Evolutionary conservation across 2,113 vertebrate genomes (phyloP), one percentile per base, ranked within the genome.

Genomic region (Onychorhynchus coronatus): DNA sequence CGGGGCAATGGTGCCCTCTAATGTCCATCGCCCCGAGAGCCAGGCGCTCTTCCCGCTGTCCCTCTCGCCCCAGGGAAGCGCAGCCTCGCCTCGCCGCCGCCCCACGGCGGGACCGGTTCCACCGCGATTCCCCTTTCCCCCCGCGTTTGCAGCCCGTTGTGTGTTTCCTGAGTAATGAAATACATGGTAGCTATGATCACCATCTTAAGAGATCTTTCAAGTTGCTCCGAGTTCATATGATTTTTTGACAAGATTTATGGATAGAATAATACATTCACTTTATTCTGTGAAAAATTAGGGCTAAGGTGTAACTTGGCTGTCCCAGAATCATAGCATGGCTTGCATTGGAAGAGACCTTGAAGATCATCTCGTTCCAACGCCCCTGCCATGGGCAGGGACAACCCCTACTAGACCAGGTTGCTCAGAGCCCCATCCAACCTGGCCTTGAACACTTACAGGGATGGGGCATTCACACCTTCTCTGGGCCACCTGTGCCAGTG

Each of bases 1-100:
- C 35, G 91, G 75, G 79, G 80, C 89, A 75, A 95, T 94, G 87
- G 89, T 95, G 96, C 97, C 97, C 97, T 91, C 97, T 97, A 93
- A 95, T 70, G 96, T 83, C 74, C 23, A 88, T 67, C 8, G 8
- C 23, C 27, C 30, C 9, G 5, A 27, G 44, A 49, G 41, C 15
- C 71, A 24, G 33, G 13, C 14, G 46, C 39, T 61, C 24, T 39
- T 33, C 25, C 21, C 19, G 27, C 3, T 30, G 3, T 9, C 37
- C 35, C 9, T 33, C 46, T 41, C 22, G 31, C 18, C 63, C 6
- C 35, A 6, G 84, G 17, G 72, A 5, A 50, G 58, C 66, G 30
- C 65, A 27, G 49, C 42, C 44, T 55, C 50, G 39, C 28, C 59
- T 42, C 33, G 17, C 70, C 41, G 14, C n/a, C 31, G 33, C 41